Evolutionary conservation across 2,113 vertebrate genomes (phyloP).

Genomic region (Nyctibius bracteatus): DNA sequence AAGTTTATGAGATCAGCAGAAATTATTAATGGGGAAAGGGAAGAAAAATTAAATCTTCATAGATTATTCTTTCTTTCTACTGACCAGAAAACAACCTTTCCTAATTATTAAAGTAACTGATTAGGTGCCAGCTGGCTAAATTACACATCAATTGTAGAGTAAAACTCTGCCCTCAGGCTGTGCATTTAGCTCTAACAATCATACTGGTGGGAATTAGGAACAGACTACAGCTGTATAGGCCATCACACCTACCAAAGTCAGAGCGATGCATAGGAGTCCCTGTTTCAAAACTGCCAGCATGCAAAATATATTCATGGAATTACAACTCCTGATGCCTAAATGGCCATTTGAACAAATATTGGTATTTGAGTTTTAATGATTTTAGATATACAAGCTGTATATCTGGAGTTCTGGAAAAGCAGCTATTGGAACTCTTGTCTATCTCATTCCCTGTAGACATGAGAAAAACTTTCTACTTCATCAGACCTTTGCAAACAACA

Average conservation of each 20-base stretch:
- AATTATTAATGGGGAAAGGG: not conserved
- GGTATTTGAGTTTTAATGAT: not conserved
- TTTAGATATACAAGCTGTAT: not conserved
- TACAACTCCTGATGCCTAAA: not conserved
- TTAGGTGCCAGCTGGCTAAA: not conserved
- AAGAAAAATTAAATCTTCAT: not conserved
- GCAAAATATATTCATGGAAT: not conserved
- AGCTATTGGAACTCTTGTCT: not conserved
- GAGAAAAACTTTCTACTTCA: not conserved
- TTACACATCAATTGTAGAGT: not conserved
- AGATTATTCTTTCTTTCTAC: not conserved
- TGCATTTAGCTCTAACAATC: not conserved
- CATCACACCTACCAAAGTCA: not conserved
- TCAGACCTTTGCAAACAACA: not conserved
- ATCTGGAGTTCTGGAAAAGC: not conserved
- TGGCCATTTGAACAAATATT: not conserved
- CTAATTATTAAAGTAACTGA: not conserved
- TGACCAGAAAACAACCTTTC: not conserved
- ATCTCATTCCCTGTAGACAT: not conserved
- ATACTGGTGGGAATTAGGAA: not conserved
- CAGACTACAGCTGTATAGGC: too few relatives aligned
- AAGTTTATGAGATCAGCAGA: not conserved
- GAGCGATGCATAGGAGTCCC: rapidly evolving
- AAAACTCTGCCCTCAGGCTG: not conserved
- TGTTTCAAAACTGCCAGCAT: not conserved